Evolutionary conservation across 2,888 invertebrate genomes (phyloP).

Genomic region (Bellardia bayeri): DNA sequence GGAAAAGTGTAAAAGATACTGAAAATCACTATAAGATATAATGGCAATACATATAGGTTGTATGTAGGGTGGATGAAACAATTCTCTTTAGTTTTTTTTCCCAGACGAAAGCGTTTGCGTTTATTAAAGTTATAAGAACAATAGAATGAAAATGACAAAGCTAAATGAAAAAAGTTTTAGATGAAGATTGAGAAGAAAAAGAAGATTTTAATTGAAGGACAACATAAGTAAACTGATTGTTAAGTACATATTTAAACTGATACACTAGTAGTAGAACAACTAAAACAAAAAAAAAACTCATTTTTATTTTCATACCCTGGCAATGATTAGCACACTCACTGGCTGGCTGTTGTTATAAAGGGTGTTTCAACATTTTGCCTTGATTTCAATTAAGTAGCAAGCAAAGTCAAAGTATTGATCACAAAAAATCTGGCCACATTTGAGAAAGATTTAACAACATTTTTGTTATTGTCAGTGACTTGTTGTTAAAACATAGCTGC

Average conservation of each 20-base stretch:
- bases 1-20: neutral
- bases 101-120: neutral
- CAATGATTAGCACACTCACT: neutral
- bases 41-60: neutral
- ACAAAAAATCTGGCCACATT: too few relatives aligned
- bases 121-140: constrained; percentile 30
- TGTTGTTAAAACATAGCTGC: too few relatives aligned
- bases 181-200: neutral
- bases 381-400: too few relatives aligned
- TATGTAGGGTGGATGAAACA: neutral
- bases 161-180: neutral
- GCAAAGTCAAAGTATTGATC: too few relatives aligned
- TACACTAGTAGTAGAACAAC: constrained; percentile 4
- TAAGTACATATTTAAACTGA: constrained; percentile 65
- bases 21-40: neutral
- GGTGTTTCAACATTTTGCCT: too few relatives aligned
- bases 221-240: constrained; percentile 63
- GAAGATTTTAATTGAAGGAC: constrained; percentile 61
- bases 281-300: neutral
- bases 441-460: too few relatives aligned
- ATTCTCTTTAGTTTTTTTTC: neutral
- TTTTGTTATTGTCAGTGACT: too few relatives aligned
- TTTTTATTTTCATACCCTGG: neutral
- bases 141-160: neutral
- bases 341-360: too few relatives aligned